A percentile compares a stretch with the other conserved stretches of the same genome.
phyloP scores from a whole-genome alignment of 2,888 invertebrate species.

The Mesoligia furuncula region DNA sequence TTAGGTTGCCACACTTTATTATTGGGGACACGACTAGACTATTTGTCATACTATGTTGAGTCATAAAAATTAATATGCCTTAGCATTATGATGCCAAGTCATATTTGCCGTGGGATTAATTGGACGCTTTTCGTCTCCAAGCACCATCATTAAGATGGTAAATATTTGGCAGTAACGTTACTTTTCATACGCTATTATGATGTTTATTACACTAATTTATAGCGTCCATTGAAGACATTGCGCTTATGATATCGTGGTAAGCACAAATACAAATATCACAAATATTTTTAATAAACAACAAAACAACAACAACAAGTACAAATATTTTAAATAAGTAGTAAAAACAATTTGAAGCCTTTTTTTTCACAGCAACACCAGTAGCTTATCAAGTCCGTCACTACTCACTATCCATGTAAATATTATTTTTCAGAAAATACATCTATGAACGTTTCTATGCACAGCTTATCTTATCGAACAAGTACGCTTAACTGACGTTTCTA shows the following conservation, averaged over 20 bases:
- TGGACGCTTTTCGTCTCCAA: slow-evolving; percentile 38
- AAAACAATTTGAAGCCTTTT: not conserved
- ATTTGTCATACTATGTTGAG: slow-evolving; percentile 48
- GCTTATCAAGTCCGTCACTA: not conserved
- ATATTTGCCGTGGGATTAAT: slow-evolving; percentile 48
- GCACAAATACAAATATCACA: not conserved
- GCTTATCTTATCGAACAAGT: no score
- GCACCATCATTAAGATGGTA: slow-evolving; percentile 36
- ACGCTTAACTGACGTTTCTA: not conserved
- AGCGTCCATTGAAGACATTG: slow-evolving; percentile 17
- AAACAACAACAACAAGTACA: not conserved
- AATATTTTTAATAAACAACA: not conserved
- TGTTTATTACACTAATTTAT: slow-evolving; percentile 29
- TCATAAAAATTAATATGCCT: slow-evolving; percentile 52
- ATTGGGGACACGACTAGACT: slow-evolving; percentile 40
- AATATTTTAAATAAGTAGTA: not conserved
- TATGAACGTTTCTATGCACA: not conserved
- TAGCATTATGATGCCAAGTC: slow-evolving; percentile 46
- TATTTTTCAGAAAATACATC: not conserved
- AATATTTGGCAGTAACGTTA: slow-evolving; percentile 36
- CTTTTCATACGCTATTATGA: slow-evolving; percentile 38
- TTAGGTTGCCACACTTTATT: slow-evolving; percentile 45
- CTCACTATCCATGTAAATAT: not conserved
- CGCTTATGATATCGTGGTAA: not conserved
- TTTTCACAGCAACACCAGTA: not conserved